phyloP scores from a whole-genome alignment of 2,113 vertebrate genomes.

The Chinchilla lanigera region DNA sequence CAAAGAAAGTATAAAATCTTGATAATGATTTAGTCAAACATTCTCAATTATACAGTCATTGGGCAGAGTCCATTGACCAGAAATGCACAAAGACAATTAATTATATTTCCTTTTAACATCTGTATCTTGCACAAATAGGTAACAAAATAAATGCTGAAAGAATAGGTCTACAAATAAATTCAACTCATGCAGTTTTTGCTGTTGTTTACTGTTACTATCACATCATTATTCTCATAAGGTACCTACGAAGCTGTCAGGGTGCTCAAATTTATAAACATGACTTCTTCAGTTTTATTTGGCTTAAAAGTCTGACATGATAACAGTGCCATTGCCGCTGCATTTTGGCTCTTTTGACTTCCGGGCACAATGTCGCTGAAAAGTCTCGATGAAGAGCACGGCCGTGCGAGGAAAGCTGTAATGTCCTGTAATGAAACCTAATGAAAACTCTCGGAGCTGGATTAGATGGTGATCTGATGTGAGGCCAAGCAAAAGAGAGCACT shows the following conservation, averaged over 20 bases:
- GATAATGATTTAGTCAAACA: not conserved
- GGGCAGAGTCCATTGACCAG: not conserved
- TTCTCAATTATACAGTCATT: not conserved
- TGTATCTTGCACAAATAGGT: not conserved
- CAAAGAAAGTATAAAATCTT: not conserved
- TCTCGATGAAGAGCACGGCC: constrained; percentile 74
- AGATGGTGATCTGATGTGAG: constrained; percentile 77
- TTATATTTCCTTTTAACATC: not conserved
- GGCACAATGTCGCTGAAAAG: constrained; percentile 65
- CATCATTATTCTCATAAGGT: not conserved
- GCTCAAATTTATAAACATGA: not conserved
- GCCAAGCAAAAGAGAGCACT: constrained; percentile 83
- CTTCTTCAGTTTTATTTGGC: not conserved
- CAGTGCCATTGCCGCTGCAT: not conserved
- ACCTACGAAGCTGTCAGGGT: not conserved
- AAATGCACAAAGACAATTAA: not conserved
- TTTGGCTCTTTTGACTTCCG: constrained; percentile 83
- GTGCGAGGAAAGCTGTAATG: constrained; percentile 57
- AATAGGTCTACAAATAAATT: not conserved
- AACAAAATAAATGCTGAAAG: not conserved
- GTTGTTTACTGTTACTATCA: not conserved
- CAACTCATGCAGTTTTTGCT: not conserved
- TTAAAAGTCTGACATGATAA: constrained; percentile 56
- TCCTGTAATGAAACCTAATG: constrained; percentile 84
- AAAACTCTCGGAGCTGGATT: constrained; percentile 83